phyloP scores from a whole-genome alignment of 1,140 invertebrate genomes.

The Drosophila oshimai region DNA sequence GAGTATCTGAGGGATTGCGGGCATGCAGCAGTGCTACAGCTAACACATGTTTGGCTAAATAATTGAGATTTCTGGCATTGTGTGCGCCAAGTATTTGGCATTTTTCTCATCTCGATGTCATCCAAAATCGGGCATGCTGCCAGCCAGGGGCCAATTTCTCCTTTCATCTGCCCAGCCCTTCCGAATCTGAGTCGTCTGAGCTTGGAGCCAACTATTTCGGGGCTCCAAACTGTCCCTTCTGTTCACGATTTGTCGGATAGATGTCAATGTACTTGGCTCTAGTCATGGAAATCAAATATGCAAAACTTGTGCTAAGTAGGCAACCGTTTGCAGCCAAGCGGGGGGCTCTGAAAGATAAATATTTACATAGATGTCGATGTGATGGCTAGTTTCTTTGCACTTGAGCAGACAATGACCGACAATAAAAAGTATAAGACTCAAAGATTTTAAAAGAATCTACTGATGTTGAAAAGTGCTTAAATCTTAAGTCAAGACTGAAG shows the following conservation, averaged over 20 bases:
- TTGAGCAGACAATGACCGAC: slow-evolving; percentile 63
- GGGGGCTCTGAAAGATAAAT: slow-evolving; percentile 36
- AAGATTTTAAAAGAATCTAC: too few relatives aligned
- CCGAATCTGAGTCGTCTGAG: too few relatives aligned
- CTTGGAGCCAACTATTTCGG: slow-evolving; percentile 2
- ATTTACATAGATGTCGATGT: slow-evolving; percentile 25
- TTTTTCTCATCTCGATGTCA: slow-evolving; percentile 49
- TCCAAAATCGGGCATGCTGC: slow-evolving; percentile 50
- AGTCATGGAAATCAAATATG: slow-evolving; percentile 58
- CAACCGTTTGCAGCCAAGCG: slow-evolving; percentile 22
- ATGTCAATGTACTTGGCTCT: slow-evolving; percentile 42
- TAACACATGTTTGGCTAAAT: slow-evolving; percentile 74
- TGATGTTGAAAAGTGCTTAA: too few relatives aligned
- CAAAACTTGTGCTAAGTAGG: slow-evolving; percentile 48
- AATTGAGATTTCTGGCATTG: slow-evolving; percentile 66
- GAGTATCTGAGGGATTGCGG: slow-evolving; percentile 69
- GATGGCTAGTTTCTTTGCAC: slow-evolving; percentile 23
- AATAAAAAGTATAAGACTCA: too few relatives aligned
- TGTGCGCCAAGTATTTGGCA: slow-evolving; percentile 55
- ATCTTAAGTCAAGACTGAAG: too few relatives aligned
- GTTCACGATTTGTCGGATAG: background rate
- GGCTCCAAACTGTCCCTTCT: background rate
- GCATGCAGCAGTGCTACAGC: slow-evolving; percentile 61
- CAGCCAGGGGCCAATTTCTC: slow-evolving; percentile 20
- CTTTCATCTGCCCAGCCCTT: slow-evolving; percentile 4